A percentile compares a stretch with the other conserved stretches of the same genome.
phyloP scores from a whole-genome alignment of 2,113 vertebrate genomes.

The Gopherus flavomarginatus region DNA sequence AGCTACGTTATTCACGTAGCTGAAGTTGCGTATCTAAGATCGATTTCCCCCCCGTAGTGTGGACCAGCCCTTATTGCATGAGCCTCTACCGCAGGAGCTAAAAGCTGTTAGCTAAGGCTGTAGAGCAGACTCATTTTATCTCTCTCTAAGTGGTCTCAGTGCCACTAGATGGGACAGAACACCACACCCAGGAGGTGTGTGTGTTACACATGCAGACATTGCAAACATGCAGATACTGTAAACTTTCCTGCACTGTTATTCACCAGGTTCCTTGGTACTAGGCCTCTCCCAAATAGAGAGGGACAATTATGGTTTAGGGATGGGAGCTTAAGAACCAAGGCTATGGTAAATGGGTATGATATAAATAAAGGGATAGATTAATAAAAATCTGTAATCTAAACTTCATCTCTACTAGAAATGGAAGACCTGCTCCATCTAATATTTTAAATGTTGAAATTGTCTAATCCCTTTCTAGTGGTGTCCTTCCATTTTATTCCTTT shows the following conservation, averaged over 20 bases:
- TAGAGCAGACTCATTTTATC: too few relatives aligned
- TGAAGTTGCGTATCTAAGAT: too few relatives aligned
- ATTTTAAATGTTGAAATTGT: background rate
- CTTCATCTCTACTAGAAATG: background rate
- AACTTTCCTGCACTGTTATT: background rate
- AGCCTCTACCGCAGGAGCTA: too few relatives aligned
- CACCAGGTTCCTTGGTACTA: background rate
- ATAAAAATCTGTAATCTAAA: background rate
- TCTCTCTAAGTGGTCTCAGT: too few relatives aligned
- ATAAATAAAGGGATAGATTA: background rate
- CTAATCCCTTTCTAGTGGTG: background rate
- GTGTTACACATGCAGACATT: too few relatives aligned
- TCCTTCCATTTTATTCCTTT: background rate
- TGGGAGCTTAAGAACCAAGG: background rate
- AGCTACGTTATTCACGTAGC: too few relatives aligned
- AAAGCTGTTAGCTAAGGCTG: too few relatives aligned
- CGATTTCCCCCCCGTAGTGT: too few relatives aligned
- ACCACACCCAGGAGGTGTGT: too few relatives aligned
- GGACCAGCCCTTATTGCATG: too few relatives aligned
- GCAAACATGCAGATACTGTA: background rate
- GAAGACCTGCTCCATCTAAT: background rate
- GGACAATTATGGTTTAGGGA: background rate
- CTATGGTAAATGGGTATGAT: background rate
- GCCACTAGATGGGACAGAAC: too few relatives aligned
- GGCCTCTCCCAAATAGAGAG: background rate